These are phyloP conservation scores for Pogonocichla stellata DNA, from an alignment of 2,113 vertebrate species.

Conservation along the genomic window DNA sequence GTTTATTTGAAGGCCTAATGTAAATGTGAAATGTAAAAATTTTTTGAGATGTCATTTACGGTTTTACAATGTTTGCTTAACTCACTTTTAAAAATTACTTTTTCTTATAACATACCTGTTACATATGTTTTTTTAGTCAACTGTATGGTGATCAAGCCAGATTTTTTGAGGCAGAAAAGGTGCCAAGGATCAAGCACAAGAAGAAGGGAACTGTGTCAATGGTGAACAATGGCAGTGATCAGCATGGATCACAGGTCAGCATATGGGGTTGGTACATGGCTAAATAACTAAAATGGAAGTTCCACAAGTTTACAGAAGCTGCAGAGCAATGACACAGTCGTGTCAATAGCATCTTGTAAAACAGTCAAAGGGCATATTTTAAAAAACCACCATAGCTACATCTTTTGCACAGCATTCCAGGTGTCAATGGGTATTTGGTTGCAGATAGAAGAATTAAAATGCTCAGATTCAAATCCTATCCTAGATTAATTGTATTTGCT, in stretches of 20 bases:
- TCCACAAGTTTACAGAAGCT: neutral
- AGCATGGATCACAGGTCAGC: slow-evolving; percentile 95
- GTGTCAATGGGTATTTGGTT: neutral
- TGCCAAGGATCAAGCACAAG: slow-evolving; percentile 94
- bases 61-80: neutral
- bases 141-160: slow-evolving; percentile 96
- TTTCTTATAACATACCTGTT: neutral
- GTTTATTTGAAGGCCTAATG: neutral
- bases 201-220: slow-evolving; percentile 95
- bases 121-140: slow-evolving; percentile 78
- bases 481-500: neutral
- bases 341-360: neutral
- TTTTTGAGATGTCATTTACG: neutral
- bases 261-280: neutral
- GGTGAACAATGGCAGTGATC: slow-evolving; percentile 94
- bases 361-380: neutral
- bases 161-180: slow-evolving; percentile 92
- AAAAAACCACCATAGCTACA: accelerated
- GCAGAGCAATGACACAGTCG: neutral
- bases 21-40: neutral
- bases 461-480: neutral
- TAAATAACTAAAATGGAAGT: neutral
- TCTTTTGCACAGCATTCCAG: neutral
- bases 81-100: neutral
- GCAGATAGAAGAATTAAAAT: neutral